Percentiles rank a stretch among this genome's conserved stretches.
Evolutionary conservation across 2,113 vertebrate species (phyloP).

Genomic region (Trematocara stigmaticum): DNA sequence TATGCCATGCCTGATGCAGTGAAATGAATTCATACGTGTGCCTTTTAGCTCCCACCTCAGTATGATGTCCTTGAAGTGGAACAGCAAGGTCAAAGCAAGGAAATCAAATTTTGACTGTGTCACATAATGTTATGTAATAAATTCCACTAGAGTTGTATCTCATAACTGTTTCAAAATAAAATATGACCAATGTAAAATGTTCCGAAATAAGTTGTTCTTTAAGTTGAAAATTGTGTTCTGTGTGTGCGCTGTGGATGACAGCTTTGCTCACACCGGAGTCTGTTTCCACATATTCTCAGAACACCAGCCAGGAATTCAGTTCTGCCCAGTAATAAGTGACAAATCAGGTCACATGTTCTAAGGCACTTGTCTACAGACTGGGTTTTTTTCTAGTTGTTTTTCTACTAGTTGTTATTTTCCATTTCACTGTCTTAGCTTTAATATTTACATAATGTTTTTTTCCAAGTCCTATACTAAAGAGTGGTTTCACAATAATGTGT

Average conservation of each 20-base stretch:
- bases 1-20: background rate
- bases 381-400: background rate
- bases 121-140: background rate
- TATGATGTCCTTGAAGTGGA: background rate
- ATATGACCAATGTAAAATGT: background rate
- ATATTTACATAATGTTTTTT: background rate
- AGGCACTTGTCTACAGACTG: background rate
- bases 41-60: background rate
- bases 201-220: background rate
- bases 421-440: background rate
- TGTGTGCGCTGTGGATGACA: background rate
- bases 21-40: background rate
- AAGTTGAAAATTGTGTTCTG: background rate
- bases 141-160: background rate
- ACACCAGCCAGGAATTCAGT: background rate
- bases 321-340: background rate
- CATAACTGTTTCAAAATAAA: background rate
- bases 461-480: rapidly evolving
- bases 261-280: background rate
- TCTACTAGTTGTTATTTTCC: background rate
- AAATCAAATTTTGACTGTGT: background rate
- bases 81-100: background rate
- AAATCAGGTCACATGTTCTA: background rate
- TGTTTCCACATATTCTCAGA: background rate
- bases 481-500: background rate